Evolutionary conservation across 2,113 vertebrate genomes (phyloP), one percentile per base, ranked within the genome.

Genomic region (Tiliqua scincoides): DNA sequence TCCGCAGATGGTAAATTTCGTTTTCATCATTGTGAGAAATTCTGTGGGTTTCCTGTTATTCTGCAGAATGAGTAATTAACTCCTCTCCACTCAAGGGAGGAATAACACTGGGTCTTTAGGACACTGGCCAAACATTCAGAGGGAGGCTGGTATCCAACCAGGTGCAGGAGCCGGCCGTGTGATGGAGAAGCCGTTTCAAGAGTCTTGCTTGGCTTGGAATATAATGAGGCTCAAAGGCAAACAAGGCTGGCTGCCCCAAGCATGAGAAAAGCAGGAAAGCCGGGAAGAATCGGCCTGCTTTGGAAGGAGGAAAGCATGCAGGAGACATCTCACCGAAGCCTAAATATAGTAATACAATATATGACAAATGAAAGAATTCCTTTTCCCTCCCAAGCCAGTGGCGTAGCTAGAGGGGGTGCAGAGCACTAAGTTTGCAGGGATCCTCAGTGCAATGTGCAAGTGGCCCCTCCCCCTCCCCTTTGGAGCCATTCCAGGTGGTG

Each of bases 1-100:
- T 94, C 90, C 6, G 0, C 80, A 82, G 61, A 86, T 43, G 61
- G 48, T 83, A 83, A 90, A 95, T 92, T 89, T 93, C 48, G 62
- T 88, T 62, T 90, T 92, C 91, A 89, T 92, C 78, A 90, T 90
- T 95, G 88, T 90, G 88, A 88, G 86, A 93, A 92, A 85, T 89
- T 88, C 61, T 81, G 82, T 83, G 78, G 68, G 8, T 90, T 95
- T 93, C 86, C 91, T 92, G 86, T 90, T 93, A 81, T 91, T 93
- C 82, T 91, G 86, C 63, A 88, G 54, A 78, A 62, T 73, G 62
- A 83, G 61, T 86, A 91, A 92, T 92, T 93, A 90, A 82, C 68
- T 92, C 37, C 89, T 0, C 88, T 89, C 77, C 78, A 68, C 85
- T 89, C 83, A 83, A 43, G 43, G 75, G 84, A 92, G 23, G 83